These are phyloP conservation scores for Thereva nobilitata DNA, from an alignment of 2,888 invertebrate genomes.

Conservation along the genomic window DNA sequence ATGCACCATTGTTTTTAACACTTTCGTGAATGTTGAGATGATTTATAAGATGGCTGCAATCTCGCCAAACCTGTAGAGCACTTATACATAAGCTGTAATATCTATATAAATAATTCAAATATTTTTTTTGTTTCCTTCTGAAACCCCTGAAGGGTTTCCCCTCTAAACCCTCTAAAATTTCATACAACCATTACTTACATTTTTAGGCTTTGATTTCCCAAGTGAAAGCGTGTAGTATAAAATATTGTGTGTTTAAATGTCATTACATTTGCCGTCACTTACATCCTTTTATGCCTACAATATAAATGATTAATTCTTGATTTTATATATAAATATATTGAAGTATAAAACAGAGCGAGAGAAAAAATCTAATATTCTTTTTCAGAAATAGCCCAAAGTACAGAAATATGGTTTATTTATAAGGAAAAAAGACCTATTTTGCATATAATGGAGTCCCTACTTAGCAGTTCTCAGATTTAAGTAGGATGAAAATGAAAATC, in stretches of 20 bases:
- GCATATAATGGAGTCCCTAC: conserved; percentile 16
- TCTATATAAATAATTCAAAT: too few relatives aligned
- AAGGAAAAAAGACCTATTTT: conserved; percentile 11
- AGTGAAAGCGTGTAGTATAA: too few relatives aligned
- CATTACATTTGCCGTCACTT: too few relatives aligned
- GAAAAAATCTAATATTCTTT: neutral
- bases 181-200: too few relatives aligned
- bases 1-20: conserved; percentile 46
- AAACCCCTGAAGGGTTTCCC: too few relatives aligned
- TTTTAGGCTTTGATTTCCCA: too few relatives aligned
- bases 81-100: neutral
- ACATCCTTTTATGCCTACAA: too few relatives aligned
- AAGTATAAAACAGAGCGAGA: neutral
- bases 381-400: too few relatives aligned
- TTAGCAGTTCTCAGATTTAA: neutral
- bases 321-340: neutral
- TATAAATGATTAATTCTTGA: too few relatives aligned
- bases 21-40: conserved; percentile 36
- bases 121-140: too few relatives aligned
- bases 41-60: conserved; percentile 20
- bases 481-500: neutral
- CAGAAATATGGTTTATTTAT: conserved; percentile 12
- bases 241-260: too few relatives aligned
- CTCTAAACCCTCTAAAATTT: too few relatives aligned
- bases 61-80: neutral